A percentile compares a stretch with the other conserved stretches of the same genome.
Conservation (phyloP, 2,797 vertebrate species). For the Luscinia luscinia region DNA sequence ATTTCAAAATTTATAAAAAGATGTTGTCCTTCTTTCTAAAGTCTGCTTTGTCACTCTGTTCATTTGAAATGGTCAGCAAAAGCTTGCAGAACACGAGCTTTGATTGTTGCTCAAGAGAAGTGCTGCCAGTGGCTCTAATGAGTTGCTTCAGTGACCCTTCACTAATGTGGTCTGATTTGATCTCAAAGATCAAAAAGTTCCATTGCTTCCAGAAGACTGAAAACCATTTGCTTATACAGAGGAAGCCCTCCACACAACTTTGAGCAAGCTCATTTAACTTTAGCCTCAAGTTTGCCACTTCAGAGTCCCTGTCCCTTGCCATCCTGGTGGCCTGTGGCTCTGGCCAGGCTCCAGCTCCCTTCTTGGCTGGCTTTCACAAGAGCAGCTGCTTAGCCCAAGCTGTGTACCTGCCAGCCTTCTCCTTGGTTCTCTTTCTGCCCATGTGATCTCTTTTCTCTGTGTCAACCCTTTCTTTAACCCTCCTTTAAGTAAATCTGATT, state of each 20-base stretch:
- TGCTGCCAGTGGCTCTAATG: background rate
- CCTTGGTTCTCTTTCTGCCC: background rate
- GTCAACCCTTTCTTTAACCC: background rate
- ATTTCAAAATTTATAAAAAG: background rate
- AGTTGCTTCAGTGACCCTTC: conserved; percentile 23
- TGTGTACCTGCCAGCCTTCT: background rate
- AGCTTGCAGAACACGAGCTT: background rate
- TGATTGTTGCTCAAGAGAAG: background rate
- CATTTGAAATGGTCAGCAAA: background rate
- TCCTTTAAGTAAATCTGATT: background rate
- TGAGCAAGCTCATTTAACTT: background rate
- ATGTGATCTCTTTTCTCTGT: background rate
- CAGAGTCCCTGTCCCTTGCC: background rate
- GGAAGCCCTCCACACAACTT: background rate
- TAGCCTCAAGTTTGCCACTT: background rate
- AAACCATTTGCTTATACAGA: background rate
- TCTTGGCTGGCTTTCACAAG: background rate
- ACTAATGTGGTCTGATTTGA: conserved; percentile 38
- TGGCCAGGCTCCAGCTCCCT: background rate
- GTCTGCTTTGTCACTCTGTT: background rate
- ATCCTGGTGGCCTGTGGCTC: background rate
- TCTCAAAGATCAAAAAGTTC: conserved; percentile 34
- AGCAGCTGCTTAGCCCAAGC: background rate
- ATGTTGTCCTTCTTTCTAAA: background rate
- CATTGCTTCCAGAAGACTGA: conserved; percentile 35